Evolutionary conservation across 2,797 vertebrate species (phyloP).

Genomic region (Carduelis carduelis): DNA sequence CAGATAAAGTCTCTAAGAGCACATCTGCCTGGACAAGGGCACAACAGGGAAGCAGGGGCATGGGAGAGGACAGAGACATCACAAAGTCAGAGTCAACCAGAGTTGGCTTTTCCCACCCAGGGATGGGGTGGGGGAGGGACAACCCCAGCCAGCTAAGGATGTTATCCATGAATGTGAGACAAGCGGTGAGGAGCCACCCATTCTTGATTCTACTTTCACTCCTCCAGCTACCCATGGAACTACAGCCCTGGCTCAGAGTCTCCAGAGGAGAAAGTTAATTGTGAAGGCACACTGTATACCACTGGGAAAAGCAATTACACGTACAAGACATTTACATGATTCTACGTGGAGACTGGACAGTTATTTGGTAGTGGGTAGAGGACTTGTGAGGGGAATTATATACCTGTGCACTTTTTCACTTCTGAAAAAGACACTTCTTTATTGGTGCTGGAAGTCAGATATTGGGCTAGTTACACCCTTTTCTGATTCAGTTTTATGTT

Average conservation of each 20-base stretch:
- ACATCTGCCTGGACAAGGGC: not conserved
- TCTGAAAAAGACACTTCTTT: not conserved
- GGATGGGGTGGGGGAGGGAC: not conserved
- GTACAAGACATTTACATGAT: not conserved
- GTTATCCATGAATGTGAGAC: not conserved
- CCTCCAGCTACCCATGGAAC: not conserved
- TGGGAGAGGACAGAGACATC: accelerated
- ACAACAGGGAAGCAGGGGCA: no score
- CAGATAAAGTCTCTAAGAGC: not conserved
- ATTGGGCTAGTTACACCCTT: not conserved
- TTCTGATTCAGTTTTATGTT: not conserved
- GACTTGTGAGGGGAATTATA: not conserved
- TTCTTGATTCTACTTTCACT: not conserved
- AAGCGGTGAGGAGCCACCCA: accelerated
- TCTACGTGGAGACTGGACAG: not conserved
- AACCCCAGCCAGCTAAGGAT: no score
- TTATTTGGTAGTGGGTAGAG: not conserved
- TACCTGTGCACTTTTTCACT: not conserved
- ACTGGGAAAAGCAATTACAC: not conserved
- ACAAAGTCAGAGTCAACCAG: not conserved
- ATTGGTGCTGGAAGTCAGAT: not conserved
- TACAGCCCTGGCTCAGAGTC: not conserved
- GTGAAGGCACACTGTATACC: not conserved
- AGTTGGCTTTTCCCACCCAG: not conserved
- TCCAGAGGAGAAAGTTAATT: not conserved